Base-by-base conservation (phyloP, 2,888 invertebrate genomes). In the Chydorus sphaericus region DNA sequence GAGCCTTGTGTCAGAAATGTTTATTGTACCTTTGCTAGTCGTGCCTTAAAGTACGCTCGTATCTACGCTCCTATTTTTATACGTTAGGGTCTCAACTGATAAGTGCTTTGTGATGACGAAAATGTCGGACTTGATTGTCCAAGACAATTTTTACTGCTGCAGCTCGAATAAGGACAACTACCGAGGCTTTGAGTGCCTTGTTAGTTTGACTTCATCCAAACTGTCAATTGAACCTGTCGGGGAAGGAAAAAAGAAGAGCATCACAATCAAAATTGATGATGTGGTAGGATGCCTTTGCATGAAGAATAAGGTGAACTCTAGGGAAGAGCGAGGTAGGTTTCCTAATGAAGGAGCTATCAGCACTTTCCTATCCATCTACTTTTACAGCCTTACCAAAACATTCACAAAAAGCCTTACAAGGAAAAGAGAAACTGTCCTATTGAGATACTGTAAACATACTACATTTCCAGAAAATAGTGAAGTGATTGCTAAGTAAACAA, bases 281-380 rank as follows among this genome's bases (percentile, higher is more conserved):
- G 38, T 53, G 26, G 38, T 53, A 23, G 53, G 53, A n/a, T 53
- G 53, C 16, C 53, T 37, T 16, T 37, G 36, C n/a, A 36, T 53
- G 26, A 36, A 38, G 2, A 53, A 53, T 31, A 31, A 53, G 38
- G 53, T n/a, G n/a, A n/a, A 44, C 18, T 28, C 44, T 10, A 8
- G 28, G 11, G 44, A 44, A 5, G 26, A 20, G 14, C 38, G 14
- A 37, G 5, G 10, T n/a, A 53, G 28, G 23, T 18, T 4, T 4
- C 10, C 14, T 2, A 10, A 38, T 29, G 36, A 53, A 16, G 53
- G 38, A 6, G 38, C 38, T 18, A 6, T 23, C 16, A 53, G 53
- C 26, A 38, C 38, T 6, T 53, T 37, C 38, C 37, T 53, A 14
- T 53, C 36, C 16, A 23, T 53, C 14, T 53, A 53, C 38, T n/a